phyloP scores from a whole-genome alignment of 2,797 vertebrate genomes.

The Halcyon smyrnensis region DNA sequence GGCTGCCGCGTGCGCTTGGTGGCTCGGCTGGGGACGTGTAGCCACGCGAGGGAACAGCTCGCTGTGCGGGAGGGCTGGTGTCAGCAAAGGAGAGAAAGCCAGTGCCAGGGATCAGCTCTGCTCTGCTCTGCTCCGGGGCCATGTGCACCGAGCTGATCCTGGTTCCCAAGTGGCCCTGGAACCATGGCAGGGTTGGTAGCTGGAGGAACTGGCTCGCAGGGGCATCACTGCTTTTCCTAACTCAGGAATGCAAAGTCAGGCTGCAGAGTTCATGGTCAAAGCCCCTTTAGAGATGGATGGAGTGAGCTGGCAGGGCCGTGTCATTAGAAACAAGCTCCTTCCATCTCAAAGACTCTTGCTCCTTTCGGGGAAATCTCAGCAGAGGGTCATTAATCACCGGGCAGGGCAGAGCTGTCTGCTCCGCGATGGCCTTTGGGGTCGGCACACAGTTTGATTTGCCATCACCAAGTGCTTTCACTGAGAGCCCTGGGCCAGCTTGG shows the following conservation, averaged over 20 bases:
- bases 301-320: background rate
- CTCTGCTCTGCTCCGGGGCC: background rate
- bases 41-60: constrained; percentile 37
- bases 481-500: background rate
- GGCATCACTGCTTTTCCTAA: background rate
- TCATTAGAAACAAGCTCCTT: background rate
- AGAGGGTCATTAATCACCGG: background rate
- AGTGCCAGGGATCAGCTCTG: background rate
- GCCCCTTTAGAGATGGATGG: background rate
- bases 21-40: constrained; percentile 14
- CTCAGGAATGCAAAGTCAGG: background rate
- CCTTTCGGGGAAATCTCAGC: background rate
- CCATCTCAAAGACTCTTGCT: background rate
- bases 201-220: background rate
- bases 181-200: accelerated
- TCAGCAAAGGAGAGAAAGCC: background rate
- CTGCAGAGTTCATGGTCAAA: background rate
- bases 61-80: background rate
- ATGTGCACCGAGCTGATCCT: accelerated
- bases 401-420: background rate
- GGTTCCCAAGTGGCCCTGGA: accelerated
- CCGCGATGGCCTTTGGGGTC: accelerated
- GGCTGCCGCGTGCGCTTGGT: background rate
- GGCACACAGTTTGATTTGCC: background rate
- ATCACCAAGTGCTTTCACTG: accelerated